Evolutionary conservation across 2,113 vertebrate species (phyloP).

Genomic region (Semnornis frantzii): DNA sequence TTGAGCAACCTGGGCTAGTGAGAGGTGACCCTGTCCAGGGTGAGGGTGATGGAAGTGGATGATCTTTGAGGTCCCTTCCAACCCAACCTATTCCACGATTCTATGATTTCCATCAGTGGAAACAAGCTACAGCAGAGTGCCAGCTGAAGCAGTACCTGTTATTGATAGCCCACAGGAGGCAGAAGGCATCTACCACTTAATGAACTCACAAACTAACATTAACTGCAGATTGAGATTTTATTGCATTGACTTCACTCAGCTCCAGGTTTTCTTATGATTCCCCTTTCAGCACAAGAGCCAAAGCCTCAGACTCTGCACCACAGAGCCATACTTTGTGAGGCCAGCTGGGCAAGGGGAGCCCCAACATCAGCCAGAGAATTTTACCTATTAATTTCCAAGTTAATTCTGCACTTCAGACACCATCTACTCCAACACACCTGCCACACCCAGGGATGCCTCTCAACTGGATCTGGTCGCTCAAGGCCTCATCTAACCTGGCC

Average conservation of each 20-base stretch:
- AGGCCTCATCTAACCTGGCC: too few relatives aligned
- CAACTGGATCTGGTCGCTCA: too few relatives aligned
- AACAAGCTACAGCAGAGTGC: neutral
- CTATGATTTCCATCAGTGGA: constrained; percentile 25
- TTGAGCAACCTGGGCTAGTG: too few relatives aligned
- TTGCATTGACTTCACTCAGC: constrained; percentile 16
- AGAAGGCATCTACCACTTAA: constrained; percentile 47
- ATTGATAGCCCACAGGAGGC: constrained; percentile 54
- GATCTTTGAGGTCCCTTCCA: too few relatives aligned
- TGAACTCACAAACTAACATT: constrained; percentile 57
- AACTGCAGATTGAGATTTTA: constrained; percentile 52
- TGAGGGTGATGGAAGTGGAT: too few relatives aligned
- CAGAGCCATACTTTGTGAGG: constrained; percentile 18
- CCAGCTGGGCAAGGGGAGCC: constrained; percentile 39
- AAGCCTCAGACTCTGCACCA: neutral
- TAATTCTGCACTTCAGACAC: neutral
- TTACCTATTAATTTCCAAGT: constrained; percentile 28
- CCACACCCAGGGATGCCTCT: too few relatives aligned
- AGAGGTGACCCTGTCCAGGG: too few relatives aligned
- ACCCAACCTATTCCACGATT: too few relatives aligned
- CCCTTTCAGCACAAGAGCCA: neutral
- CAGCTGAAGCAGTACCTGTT: constrained; percentile 32
- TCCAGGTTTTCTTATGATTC: constrained; percentile 17
- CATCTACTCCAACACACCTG: neutral
- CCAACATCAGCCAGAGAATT: neutral